These are phyloP conservation scores for Hylaeus volcanicus DNA, from an alignment of 1,140 invertebrate genomes.

Conservation along the genomic window DNA sequence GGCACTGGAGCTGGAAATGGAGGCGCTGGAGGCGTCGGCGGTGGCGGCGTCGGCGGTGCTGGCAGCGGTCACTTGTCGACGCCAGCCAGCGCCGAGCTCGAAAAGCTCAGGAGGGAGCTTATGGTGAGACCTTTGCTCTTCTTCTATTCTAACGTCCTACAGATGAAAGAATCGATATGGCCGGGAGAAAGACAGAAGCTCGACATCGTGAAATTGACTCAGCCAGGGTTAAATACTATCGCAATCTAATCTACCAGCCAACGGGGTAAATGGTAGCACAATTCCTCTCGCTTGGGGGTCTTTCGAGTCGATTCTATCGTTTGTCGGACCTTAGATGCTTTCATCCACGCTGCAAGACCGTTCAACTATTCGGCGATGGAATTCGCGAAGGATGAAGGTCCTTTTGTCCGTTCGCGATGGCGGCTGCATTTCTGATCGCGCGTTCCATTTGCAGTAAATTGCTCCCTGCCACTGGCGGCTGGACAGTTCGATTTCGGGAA, in stretches of 20 bases:
- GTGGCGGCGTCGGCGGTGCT: slow-evolving; percentile 72
- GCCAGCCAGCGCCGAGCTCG: slow-evolving; percentile 90
- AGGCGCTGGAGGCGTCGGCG: slow-evolving; percentile 73
- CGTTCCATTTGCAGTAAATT: slow-evolving; percentile 30
- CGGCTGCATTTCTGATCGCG: neutral
- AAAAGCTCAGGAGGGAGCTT: slow-evolving; percentile 93
- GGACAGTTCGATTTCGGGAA: slow-evolving; percentile 12
- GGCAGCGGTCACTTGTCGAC: slow-evolving; percentile 83
- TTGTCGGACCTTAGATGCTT: too few species aligned
- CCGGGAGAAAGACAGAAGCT: too few species aligned
- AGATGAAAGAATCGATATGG: too few species aligned
- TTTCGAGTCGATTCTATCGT: too few species aligned
- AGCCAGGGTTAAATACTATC: too few species aligned
- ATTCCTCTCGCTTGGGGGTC: too few species aligned
- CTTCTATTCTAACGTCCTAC: neutral
- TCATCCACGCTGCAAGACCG: neutral
- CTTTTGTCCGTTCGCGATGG: neutral
- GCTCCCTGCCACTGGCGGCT: neutral
- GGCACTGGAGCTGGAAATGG: slow-evolving; percentile 64
- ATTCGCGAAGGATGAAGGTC: neutral
- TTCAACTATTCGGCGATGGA: neutral
- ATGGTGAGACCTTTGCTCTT: slow-evolving; percentile 84
- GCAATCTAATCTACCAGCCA: too few species aligned
- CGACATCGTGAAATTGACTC: too few species aligned
- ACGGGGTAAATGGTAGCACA: too few species aligned